Conservation (phyloP, 2,888 invertebrate genomes). For the Vanessa cardui region DNA sequence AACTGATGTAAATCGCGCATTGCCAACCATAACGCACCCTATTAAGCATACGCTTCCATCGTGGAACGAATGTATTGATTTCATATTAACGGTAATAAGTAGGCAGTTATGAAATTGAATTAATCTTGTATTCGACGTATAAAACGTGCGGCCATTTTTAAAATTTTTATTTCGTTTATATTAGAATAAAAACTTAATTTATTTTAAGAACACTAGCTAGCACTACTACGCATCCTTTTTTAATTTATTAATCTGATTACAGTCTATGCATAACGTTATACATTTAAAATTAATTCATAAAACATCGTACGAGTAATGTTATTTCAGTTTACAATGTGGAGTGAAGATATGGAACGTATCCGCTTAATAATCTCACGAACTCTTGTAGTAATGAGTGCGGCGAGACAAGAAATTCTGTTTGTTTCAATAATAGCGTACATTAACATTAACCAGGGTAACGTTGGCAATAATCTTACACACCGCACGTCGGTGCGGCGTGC, state of each 20-base stretch:
- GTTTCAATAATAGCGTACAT: conserved; percentile 74
- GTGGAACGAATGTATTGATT: conserved; percentile 52
- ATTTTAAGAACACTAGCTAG: too few relatives aligned
- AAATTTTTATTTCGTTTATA: too few relatives aligned
- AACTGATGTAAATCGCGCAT: conserved; percentile 72
- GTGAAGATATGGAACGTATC: conserved; percentile 25
- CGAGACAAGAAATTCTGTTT: conserved; percentile 60
- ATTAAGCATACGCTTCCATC: conserved; percentile 64
- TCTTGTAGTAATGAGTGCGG: conserved; percentile 54
- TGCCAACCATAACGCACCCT: conserved; percentile 66
- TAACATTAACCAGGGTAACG: conserved; percentile 76
- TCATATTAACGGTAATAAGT: conserved; percentile 40
- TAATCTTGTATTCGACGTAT: too few relatives aligned
- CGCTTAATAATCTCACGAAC: conserved; percentile 45
- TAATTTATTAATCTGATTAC: too few relatives aligned
- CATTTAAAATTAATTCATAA: too few relatives aligned
- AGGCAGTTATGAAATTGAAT: conserved; percentile 2
- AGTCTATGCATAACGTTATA: too few relatives aligned
- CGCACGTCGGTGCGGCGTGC: conserved; percentile 62
- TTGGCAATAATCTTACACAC: conserved; percentile 75
- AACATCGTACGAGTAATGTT: neutral
- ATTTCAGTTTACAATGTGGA: neutral
- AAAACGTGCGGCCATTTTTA: too few relatives aligned
- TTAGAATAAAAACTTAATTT: too few relatives aligned
- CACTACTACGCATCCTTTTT: too few relatives aligned